phyloP scores from a whole-genome alignment of 2,888 invertebrate genomes.

The Augochlorella aurata region DNA sequence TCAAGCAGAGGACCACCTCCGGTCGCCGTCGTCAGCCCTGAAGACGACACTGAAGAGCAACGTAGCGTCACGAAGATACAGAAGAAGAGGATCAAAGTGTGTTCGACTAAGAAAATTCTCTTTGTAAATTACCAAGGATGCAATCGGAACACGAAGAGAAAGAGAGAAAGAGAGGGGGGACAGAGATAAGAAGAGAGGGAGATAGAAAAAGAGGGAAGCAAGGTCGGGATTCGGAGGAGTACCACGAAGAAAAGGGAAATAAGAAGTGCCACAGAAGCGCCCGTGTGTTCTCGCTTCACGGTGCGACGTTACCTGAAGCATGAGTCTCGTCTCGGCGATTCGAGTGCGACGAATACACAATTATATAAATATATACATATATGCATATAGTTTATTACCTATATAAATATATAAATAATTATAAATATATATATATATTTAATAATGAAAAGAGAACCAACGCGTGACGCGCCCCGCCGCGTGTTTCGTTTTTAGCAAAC shows the following conservation, averaged over 20 bases:
- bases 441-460: slow-evolving; percentile 54
- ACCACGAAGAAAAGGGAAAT: slow-evolving; percentile 24
- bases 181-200: background rate
- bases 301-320: slow-evolving; percentile 76
- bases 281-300: slow-evolving; percentile 74
- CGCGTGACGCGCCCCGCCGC: slow-evolving; percentile 34
- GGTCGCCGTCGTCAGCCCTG: background rate
- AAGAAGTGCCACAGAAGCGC: slow-evolving; percentile 77
- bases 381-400: slow-evolving; percentile 80
- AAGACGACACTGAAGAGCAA: background rate
- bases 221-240: background rate
- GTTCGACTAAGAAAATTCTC: slow-evolving; percentile 53
- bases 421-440: slow-evolving; percentile 67
- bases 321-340: slow-evolving; percentile 74
- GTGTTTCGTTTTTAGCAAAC: slow-evolving; percentile 39
- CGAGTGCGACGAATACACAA: slow-evolving; percentile 76
- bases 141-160: background rate
- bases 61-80: background rate
- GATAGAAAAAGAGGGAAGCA: no score
- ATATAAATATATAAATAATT: slow-evolving; percentile 77
- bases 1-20: slow-evolving; percentile 18
- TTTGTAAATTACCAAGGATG: slow-evolving; percentile 67
- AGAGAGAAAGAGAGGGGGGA: background rate
- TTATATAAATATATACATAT: slow-evolving; percentile 63
- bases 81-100: background rate